Percentiles rank a stretch among this genome's conserved stretches.
phyloP scores from a whole-genome alignment of 2,888 invertebrate genomes.

The Melipona beecheii region DNA sequence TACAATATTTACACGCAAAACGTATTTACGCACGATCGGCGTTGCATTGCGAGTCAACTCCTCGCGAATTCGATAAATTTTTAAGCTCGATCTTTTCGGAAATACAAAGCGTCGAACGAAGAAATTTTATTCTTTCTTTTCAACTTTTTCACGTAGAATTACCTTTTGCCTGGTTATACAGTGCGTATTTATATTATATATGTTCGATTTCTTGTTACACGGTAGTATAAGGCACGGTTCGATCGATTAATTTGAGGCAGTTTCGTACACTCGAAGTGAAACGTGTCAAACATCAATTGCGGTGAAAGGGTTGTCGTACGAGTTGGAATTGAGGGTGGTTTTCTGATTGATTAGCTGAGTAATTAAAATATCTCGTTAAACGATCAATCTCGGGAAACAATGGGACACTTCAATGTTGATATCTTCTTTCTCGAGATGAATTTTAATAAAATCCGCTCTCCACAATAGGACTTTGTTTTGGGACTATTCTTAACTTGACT shows the following conservation, averaged over 20 bases:
- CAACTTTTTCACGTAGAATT: too few relatives aligned
- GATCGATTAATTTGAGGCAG: slow-evolving; percentile 7
- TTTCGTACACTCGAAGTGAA: not conserved
- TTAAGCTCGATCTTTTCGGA: too few relatives aligned
- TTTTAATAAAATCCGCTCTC: not conserved
- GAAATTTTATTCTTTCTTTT: too few relatives aligned
- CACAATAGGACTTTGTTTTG: not conserved
- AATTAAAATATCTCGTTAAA: slow-evolving; percentile 24
- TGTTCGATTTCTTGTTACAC: not conserved
- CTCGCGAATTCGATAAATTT: too few relatives aligned
- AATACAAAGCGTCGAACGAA: too few relatives aligned
- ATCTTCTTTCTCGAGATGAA: not conserved
- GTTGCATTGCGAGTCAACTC: too few relatives aligned
- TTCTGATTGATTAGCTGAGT: slow-evolving; percentile 29
- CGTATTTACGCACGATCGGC: too few relatives aligned
- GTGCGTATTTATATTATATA: not conserved
- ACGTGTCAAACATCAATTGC: slow-evolving; percentile 20
- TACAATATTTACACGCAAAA: too few relatives aligned
- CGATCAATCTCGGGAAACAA: slow-evolving; percentile 24
- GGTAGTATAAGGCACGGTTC: not conserved
- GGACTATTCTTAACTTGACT: not conserved
- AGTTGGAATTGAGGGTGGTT: not conserved
- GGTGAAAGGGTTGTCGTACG: not conserved
- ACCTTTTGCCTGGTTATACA: too few relatives aligned
- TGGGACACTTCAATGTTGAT: slow-evolving; percentile 8